These are phyloP conservation scores for Macaria liturata DNA, from an alignment of 2,888 invertebrate species.

Conservation along the genomic window DNA sequence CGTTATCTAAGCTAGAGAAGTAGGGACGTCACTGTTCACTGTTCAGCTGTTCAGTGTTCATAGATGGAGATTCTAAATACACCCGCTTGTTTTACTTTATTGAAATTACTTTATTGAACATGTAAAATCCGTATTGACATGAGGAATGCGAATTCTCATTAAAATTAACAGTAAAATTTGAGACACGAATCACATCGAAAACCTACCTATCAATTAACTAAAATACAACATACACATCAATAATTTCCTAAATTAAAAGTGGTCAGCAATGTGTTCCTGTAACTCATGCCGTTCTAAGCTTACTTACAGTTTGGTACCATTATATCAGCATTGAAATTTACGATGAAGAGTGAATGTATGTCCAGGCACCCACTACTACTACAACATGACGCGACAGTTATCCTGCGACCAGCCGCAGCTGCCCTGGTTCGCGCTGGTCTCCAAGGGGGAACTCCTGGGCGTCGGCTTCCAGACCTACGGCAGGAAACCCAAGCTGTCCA, in stretches of 20 bases:
- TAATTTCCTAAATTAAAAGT: slow-evolving; percentile 44
- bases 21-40: too few relatives aligned
- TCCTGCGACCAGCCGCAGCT: slow-evolving; percentile 53
- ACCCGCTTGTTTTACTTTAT: too few relatives aligned
- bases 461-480: slow-evolving; percentile 63
- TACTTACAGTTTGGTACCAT: slow-evolving; percentile 79
- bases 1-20: too few relatives aligned
- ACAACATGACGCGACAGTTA: slow-evolving; percentile 58
- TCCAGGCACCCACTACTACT: slow-evolving; percentile 65
- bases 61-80: too few relatives aligned
- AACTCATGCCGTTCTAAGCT: slow-evolving; percentile 47
- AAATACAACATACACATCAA: slow-evolving; percentile 76
- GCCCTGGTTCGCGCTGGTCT: slow-evolving; percentile 64
- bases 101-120: slow-evolving; percentile 84
- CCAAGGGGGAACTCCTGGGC: slow-evolving; percentile 56
- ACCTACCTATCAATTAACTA: slow-evolving; percentile 82
- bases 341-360: slow-evolving; percentile 66
- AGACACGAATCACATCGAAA: slow-evolving; percentile 83
- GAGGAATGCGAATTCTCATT: slow-evolving; percentile 84
- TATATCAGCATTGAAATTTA: slow-evolving; percentile 80
- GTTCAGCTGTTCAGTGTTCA: too few relatives aligned
- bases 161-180: slow-evolving; percentile 83
- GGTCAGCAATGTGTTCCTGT: slow-evolving; percentile 44
- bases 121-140: slow-evolving; percentile 84
- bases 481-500: slow-evolving; percentile 38